These are phyloP conservation scores for Chiloscyllium plagiosum DNA, from an alignment of 2,113 vertebrate genomes.

Conservation along the genomic window DNA sequence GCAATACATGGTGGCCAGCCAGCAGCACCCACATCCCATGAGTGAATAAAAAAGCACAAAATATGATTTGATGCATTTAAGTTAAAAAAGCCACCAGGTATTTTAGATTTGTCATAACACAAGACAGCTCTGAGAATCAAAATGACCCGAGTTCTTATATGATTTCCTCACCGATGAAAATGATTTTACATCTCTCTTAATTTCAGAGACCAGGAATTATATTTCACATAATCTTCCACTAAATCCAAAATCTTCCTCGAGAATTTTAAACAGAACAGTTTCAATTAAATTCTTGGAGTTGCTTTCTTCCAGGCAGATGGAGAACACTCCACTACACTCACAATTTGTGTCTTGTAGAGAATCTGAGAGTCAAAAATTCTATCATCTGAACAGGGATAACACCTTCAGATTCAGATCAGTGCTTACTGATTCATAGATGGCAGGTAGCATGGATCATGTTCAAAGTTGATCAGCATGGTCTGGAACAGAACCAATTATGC, in stretches of 20 bases:
- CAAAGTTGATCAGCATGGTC: background rate
- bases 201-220: too few relatives aligned
- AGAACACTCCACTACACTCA: too few relatives aligned
- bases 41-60: background rate
- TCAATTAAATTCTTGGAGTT: too few relatives aligned
- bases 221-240: too few relatives aligned
- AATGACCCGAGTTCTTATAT: background rate
- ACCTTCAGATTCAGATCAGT: background rate
- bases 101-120: background rate
- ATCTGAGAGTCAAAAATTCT: background rate
- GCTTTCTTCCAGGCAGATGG: too few relatives aligned
- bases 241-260: too few relatives aligned
- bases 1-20: too few relatives aligned
- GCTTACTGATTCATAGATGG: background rate
- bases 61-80: background rate
- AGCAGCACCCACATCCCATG: too few relatives aligned
- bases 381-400: background rate
- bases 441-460: background rate
- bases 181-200: too few relatives aligned
- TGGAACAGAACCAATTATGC: background rate
- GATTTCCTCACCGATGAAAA: background rate
- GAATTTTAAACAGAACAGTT: too few relatives aligned
- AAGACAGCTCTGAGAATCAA: background rate
- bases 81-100: background rate
- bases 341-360: background rate